These are phyloP conservation scores for Drosophila erecta DNA, from an alignment of 1,140 invertebrate genomes.

Conservation along the genomic window DNA sequence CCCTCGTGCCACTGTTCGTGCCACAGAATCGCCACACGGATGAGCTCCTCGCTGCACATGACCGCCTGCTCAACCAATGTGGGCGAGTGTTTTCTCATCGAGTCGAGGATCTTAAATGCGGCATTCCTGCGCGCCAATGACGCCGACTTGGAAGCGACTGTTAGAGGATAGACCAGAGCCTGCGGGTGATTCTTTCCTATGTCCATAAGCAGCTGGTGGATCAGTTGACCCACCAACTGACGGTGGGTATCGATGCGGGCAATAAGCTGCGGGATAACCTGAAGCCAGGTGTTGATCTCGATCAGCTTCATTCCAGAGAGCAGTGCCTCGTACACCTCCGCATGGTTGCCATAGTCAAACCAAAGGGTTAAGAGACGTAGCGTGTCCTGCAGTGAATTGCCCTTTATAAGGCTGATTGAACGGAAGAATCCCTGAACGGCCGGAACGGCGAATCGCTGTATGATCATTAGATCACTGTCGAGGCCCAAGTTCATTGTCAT, in stretches of 20 bases:
- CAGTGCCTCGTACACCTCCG: slow-evolving; percentile 97
- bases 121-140: slow-evolving; percentile 93
- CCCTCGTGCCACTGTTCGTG: slow-evolving; percentile 99
- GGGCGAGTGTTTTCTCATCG: slow-evolving; percentile 97
- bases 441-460: slow-evolving; percentile 94
- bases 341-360: slow-evolving; percentile 97
- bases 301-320: slow-evolving; percentile 96
- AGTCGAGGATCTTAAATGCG: slow-evolving; percentile 97
- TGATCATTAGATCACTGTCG: slow-evolving; percentile 86
- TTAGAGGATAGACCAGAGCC: slow-evolving; percentile 98
- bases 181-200: slow-evolving; percentile 96
- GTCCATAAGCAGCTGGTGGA: slow-evolving; percentile 97
- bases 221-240: slow-evolving; percentile 93
- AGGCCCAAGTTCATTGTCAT: slow-evolving; percentile 43
- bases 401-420: slow-evolving; percentile 96
- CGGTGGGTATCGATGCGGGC: slow-evolving; percentile 98
- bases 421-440: slow-evolving; percentile 98
- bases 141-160: slow-evolving; percentile 98
- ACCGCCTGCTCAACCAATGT: slow-evolving; percentile 97
- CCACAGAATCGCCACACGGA: slow-evolving; percentile 99
- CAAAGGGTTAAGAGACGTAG: slow-evolving; percentile 95
- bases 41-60: slow-evolving; percentile 98
- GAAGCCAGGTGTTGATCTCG: slow-evolving; percentile 99
- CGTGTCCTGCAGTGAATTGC: slow-evolving; percentile 99
- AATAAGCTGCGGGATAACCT: slow-evolving; percentile 99